These are phyloP conservation scores for Peucedramus taeniatus DNA, from an alignment of 2,113 vertebrate genomes.

Conservation along the genomic window DNA sequence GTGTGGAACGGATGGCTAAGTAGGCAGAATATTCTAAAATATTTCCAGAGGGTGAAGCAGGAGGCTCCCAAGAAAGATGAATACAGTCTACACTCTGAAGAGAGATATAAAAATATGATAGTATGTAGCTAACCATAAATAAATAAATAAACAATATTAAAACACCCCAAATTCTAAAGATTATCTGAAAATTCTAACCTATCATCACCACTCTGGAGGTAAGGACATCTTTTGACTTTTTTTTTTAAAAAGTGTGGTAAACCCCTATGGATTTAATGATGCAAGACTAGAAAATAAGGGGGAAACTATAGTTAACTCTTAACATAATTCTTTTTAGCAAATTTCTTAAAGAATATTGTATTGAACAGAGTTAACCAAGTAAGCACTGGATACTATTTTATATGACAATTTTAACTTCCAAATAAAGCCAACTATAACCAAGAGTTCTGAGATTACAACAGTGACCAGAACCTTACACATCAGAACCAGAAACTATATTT, in stretches of 20 bases:
- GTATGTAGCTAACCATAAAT: neutral
- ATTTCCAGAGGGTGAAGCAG: conserved; percentile 88
- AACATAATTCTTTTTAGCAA: neutral
- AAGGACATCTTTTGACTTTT: neutral
- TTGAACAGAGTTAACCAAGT: neutral
- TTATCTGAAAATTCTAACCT: neutral
- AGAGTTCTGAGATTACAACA: neutral
- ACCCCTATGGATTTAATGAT: neutral
- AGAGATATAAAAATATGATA: neutral
- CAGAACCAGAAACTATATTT: neutral
- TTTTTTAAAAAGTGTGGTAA: neutral
- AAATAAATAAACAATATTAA: neutral
- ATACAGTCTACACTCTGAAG: conserved; percentile 86
- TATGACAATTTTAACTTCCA: neutral
- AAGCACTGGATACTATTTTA: neutral
- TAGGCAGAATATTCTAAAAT: conserved; percentile 97
- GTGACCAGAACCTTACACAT: neutral
- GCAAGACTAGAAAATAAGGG: neutral
- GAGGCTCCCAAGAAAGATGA: conserved; percentile 96
- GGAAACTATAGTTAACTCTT: neutral
- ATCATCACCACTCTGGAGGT: neutral
- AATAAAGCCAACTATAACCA: neutral
- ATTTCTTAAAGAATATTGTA: neutral
- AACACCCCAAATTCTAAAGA: neutral
- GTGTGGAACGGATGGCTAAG: conserved; percentile 89